These are phyloP conservation scores for Nemapogon koenigi DNA, from an alignment of 2,888 invertebrate species.

Conservation along the genomic window DNA sequence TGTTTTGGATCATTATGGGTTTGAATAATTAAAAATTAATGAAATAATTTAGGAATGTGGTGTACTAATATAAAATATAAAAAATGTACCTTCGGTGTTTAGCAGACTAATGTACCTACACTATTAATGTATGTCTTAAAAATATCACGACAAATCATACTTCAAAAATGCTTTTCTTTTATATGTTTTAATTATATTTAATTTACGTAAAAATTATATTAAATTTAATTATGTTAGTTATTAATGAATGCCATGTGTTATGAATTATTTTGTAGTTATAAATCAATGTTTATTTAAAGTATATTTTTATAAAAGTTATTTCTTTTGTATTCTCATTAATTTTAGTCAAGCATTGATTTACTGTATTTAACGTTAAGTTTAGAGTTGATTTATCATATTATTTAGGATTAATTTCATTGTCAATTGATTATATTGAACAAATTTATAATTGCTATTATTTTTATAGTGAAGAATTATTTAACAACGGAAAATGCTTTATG, in stretches of 20 bases:
- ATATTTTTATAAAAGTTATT: constrained; percentile 62
- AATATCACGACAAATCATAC: too few relatives aligned
- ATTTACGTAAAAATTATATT: too few relatives aligned
- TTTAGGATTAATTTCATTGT: constrained; percentile 14
- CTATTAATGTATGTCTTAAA: too few relatives aligned
- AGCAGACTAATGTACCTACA: too few relatives aligned
- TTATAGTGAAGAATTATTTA: constrained; percentile 43
- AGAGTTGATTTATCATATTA: constrained; percentile 50
- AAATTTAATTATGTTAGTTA: constrained; percentile 1
- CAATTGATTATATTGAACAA: constrained; percentile 3
- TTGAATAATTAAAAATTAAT: constrained; percentile 20
- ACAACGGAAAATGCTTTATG: constrained; percentile 64
- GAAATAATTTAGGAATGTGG: constrained; percentile 57
- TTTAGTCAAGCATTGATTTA: constrained; percentile 34
- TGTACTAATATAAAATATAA: constrained; percentile 23
- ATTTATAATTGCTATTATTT: constrained; percentile 22
- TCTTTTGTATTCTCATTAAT: constrained; percentile 42
- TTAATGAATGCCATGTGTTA: constrained; percentile 57
- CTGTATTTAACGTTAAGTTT: constrained; percentile 44
- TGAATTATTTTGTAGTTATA: constrained; percentile 46
- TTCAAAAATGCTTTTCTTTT: too few relatives aligned
- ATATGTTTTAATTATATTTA: too few relatives aligned
- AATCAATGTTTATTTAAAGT: constrained; percentile 45
- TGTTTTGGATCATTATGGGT: constrained; percentile 32
- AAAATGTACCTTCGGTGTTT: too few relatives aligned